Evolutionary conservation across 2,888 invertebrate species (phyloP), one percentile per base, ranked within the genome.

Genomic region (Calliopum simillimum): DNA sequence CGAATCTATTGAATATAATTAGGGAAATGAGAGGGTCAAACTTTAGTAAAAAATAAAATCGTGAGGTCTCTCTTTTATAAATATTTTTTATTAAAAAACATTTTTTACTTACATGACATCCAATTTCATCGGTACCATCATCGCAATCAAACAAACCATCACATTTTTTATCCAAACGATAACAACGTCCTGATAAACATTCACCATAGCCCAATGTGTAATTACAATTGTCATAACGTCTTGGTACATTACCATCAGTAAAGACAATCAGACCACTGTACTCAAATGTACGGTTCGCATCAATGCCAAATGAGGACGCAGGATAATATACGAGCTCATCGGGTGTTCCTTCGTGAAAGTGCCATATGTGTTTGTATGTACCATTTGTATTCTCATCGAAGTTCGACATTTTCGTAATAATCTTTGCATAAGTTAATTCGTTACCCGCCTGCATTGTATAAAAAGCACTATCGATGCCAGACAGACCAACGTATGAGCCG

Each of bases 371-470:
- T 76, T 90, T 89, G 78, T 94, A 91, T 0, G 95, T 95, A 46
- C 95, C 94, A 84, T 96, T 96, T 0, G 92, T 92, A 59, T 93
- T 89, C 82, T 95, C 94, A 81, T 95, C 96, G 84, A 95, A 96
- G 25, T 91, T 89, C 0, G 94, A 90, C 96, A 96, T 96, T 87
- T 95, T 95, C 0, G 91, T 90, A 76, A 96, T 91, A 81, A 93
- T 93, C 87, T 94, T 93, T 1, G 95, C 93, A 81, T 96, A 95
- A 0, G 94, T 92, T 70, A 97, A 88, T 81, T 96, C 96, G 84
- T 96, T 96, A 61, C 96, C 96, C 14, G 96, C 95, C 87, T 96
- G 96, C 94, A 97, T 95, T 8, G 94, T 92, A 86, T 94, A 96
- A 85, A 96, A 94, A 25, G 95, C 92, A 80, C 93, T 90, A 85